Conservation (phyloP, 2,113 vertebrate genomes). For the Todiramphus chloris region DNA sequence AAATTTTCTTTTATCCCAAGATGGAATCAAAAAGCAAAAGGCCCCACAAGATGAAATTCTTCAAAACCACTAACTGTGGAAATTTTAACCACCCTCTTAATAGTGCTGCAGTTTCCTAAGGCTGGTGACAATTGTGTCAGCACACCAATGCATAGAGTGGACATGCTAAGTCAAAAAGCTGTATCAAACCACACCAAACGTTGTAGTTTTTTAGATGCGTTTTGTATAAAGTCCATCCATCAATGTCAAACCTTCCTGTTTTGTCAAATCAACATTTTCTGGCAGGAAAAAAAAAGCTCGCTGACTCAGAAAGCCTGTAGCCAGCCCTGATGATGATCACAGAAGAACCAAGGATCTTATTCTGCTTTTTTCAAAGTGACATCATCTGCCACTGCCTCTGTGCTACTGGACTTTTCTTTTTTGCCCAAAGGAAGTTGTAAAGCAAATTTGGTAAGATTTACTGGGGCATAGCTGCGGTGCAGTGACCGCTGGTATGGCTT, state of each 20-base stretch:
- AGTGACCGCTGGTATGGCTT: not conserved
- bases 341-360: not conserved
- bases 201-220: not conserved
- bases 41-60: not conserved
- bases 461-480: not conserved
- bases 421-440: not conserved
- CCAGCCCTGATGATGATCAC: not conserved
- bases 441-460: not conserved
- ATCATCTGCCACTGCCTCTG: not conserved
- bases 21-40: not conserved
- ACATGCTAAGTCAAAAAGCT: not conserved
- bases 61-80: not conserved
- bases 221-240: not conserved
- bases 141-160: not conserved
- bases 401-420: not conserved
- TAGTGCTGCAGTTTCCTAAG: not conserved
- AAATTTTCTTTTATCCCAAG: not conserved
- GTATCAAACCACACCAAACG: not conserved
- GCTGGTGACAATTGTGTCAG: not conserved
- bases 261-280: not conserved
- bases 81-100: not conserved
- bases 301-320: not conserved
- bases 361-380: not conserved
- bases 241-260: not conserved
- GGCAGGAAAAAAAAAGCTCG: not conserved